These are phyloP conservation scores for Myxocyprinus asiaticus DNA, from an alignment of 2,113 vertebrate species.

Conservation along the genomic window DNA sequence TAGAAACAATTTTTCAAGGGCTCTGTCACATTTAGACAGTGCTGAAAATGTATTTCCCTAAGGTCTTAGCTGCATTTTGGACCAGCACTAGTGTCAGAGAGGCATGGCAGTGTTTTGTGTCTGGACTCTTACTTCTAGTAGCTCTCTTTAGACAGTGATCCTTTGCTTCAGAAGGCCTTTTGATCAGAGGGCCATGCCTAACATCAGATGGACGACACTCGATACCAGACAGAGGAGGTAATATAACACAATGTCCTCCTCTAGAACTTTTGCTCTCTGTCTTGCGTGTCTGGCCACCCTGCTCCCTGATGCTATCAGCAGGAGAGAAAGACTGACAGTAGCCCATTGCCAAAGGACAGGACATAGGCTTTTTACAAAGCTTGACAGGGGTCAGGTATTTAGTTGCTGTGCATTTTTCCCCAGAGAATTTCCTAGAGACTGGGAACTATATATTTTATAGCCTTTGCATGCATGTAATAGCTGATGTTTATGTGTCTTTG, in stretches of 20 bases:
- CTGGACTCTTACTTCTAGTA: constrained; percentile 38
- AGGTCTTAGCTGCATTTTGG: constrained; percentile 16
- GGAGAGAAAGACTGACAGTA: constrained; percentile 59
- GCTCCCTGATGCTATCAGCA: constrained; percentile 62
- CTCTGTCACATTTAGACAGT: neutral
- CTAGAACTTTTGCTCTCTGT: constrained; percentile 59
- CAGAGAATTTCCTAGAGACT: constrained; percentile 47
- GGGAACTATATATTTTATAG: constrained; percentile 12
- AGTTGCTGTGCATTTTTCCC: constrained; percentile 25
- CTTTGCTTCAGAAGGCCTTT: constrained; percentile 64
- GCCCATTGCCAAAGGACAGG: constrained; percentile 28
- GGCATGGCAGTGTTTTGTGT: constrained; percentile 44
- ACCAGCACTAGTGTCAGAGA: constrained; percentile 25
- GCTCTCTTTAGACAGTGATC: constrained; percentile 52
- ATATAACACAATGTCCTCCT: constrained; percentile 68
- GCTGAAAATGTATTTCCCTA: constrained; percentile 26
- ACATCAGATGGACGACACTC: constrained; percentile 70
- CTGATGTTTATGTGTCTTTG: neutral
- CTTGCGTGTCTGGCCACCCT: constrained; percentile 66
- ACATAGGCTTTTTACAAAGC: constrained; percentile 43
- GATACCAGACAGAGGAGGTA: constrained; percentile 72
- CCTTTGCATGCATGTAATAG: constrained; percentile 2
- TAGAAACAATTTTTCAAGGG: too few species aligned
- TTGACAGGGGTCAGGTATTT: constrained; percentile 40
- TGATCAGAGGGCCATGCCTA: constrained; percentile 73